These are phyloP conservation scores for Circus cinereus DNA, from an alignment of 2,797 vertebrate genomes.

Conservation along the genomic window DNA sequence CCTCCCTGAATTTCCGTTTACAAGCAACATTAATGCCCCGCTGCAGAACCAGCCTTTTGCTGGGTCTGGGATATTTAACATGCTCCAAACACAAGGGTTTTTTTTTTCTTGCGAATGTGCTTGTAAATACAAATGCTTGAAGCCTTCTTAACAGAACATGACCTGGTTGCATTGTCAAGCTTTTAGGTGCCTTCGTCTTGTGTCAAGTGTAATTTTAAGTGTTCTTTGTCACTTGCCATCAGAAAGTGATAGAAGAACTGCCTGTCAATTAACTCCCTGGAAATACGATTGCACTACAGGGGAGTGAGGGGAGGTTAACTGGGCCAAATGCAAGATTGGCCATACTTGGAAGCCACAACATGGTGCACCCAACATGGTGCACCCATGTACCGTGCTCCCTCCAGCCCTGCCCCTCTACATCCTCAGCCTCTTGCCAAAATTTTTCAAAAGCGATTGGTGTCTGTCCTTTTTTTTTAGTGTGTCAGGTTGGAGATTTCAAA, in stretches of 20 bases:
- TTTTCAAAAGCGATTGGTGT: neutral
- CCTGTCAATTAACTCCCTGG: neutral
- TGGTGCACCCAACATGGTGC: fast-evolving
- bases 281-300: neutral
- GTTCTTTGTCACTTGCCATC: neutral
- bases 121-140: neutral
- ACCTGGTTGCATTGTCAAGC: neutral
- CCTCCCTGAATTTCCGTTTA: neutral
- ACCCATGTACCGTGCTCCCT: fast-evolving
- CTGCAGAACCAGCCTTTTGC: neutral
- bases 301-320: neutral
- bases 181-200: slow-evolving; percentile 40
- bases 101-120: neutral
- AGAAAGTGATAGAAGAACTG: neutral
- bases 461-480: too few relatives aligned
- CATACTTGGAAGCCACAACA: neutral
- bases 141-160: neutral
- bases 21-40: neutral
- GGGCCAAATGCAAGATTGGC: neutral
- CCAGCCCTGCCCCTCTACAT: neutral
- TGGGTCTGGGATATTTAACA: neutral
- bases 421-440: neutral
- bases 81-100: neutral
- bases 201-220: neutral
- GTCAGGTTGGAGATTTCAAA: neutral